Base-by-base conservation (phyloP, 2,888 invertebrate genomes). In the Sacculina carcini region DNA sequence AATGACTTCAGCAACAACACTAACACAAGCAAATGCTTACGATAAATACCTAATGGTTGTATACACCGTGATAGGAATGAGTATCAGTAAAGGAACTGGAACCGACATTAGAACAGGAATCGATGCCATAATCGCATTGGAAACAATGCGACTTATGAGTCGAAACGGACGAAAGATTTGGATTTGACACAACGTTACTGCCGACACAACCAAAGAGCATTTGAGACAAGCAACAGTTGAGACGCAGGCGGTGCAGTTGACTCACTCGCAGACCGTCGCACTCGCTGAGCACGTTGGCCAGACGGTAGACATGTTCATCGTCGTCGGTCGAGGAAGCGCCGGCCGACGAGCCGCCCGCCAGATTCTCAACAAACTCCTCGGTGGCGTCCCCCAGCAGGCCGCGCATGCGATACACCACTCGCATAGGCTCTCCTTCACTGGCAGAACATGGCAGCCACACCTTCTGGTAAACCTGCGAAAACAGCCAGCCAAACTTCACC, bases 311-410 rank as follows among this genome's bases (percentile, higher is more conserved):
- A 62, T 90, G 85, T 63, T 96, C 96, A 60, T 89, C 87, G 63
- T 96, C 89, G 60, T 77, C 86, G 68, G 73, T 84, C 62, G 78
- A 83, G 66, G 67, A 76, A 66, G 78, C 87, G 61, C 78, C 78
- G 56, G 80, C 84, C 32, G 96, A 70, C 1, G 85, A 84, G n/a
- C n/a, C n/a, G n/a, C n/a, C n/a, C n/a, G n/a, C n/a, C n/a, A n/a
- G n/a, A n/a, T n/a, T n/a, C 69, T 96, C 92, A 12, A 96, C 85
- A 65, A 98, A 96, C 67, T 96, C 96, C 64, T 98, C 98, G 0
- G 96, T 96, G 1, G 96, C 98, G 67, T 98, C 98, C 2, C 96
- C 98, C 9, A 96, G 73, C 52, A 98, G 68, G 0, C 96, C 96
- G 53, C 96, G 73, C 94, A 98, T 96, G 46, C 98, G 77, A 66